Conservation (phyloP, 2,888 invertebrate genomes). For the Drosophila neonasuta region DNA sequence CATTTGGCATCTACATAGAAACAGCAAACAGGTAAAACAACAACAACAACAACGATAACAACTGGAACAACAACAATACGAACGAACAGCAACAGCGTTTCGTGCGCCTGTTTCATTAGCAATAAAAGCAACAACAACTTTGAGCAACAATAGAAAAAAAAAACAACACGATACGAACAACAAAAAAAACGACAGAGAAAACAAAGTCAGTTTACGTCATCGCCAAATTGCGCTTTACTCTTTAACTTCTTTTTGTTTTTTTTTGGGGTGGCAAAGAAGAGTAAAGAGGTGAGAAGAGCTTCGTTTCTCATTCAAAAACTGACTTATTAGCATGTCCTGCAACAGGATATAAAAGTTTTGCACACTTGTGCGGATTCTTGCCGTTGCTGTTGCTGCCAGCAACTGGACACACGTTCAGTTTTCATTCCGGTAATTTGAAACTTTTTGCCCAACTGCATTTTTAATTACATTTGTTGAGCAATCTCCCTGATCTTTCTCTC, state of each 20-base stretch:
- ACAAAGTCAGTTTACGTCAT: conserved; percentile 67
- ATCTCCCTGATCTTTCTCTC: background rate
- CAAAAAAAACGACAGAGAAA: conserved; percentile 10
- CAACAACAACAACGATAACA: conserved; percentile 35
- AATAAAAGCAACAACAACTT: conserved; percentile 38
- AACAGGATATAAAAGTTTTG: conserved; percentile 64
- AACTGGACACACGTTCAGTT: conserved; percentile 58
- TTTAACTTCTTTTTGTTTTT: conserved; percentile 28
- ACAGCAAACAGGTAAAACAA: conserved; percentile 68
- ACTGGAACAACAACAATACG: conserved; percentile 22
- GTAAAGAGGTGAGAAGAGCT: background rate
- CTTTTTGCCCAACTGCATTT: conserved; percentile 55
- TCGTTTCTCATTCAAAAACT: conserved; percentile 34
- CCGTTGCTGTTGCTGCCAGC: conserved; percentile 17
- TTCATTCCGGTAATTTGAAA: conserved; percentile 63
- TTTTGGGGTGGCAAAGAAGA: background rate
- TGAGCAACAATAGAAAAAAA: conserved; percentile 23
- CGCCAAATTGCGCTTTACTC: conserved; percentile 70
- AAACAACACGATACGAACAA: conserved; percentile 1
- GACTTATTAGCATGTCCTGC: conserved; percentile 74
- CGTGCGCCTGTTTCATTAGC: conserved; percentile 46
- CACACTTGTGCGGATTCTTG: conserved; percentile 62
- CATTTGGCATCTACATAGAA: conserved; percentile 72
- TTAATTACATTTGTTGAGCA: conserved; percentile 71
- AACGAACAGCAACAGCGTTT: conserved; percentile 36